Evolutionary conservation across 1,140 invertebrate species (phyloP), one percentile per base, ranked within the genome.

Genomic region (Stegodyphus dumicola): DNA sequence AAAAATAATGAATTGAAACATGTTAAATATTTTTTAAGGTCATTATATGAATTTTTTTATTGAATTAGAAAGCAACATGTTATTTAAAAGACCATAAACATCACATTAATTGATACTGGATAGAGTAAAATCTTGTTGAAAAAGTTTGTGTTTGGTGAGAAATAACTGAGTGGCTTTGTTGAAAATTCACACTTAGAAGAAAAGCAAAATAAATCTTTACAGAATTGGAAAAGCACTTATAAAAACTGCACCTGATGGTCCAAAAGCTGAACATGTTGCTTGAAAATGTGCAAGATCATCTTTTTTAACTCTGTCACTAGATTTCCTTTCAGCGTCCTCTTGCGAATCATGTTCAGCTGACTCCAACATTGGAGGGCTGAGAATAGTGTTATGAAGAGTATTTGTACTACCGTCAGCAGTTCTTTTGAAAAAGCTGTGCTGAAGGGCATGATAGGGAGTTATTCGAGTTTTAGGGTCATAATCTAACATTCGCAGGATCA

Each of bases 381-480:
- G 93, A 88, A 93, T 94, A 67, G 93, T 92, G 90, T 92, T 93
- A 88, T 90, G 91, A 66, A 90, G 92, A 87, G 96, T 97, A 90
- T 97, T 97, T 89, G 96, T 98, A 90, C 95, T 94, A 92, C 98
- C 97, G 90, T 99, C 97, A 86, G 95, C 94, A 85, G 96, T 97
- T 89, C 97, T 93, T 91, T 88, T 97, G 91, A 99, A 97, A 92
- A 99, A 99, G 90, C 97, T 97, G 92, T 99, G 97, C 91, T 98
- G 96, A 87, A 99, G 93, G 88, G 97, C 98, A 91, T 99, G 97
- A 91, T 98, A 98, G 65, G 98, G 98, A 88, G 97, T 98, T 88
- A 99, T 97, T 86, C 98, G 93, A 76, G 96, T 96, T 91, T 98
- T 98, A 1, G 98, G 97, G 92, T 99, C 98, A 91, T 96, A 99